Base-by-base conservation (phyloP, 2,113 vertebrate genomes). In the Hassar affinis region DNA sequence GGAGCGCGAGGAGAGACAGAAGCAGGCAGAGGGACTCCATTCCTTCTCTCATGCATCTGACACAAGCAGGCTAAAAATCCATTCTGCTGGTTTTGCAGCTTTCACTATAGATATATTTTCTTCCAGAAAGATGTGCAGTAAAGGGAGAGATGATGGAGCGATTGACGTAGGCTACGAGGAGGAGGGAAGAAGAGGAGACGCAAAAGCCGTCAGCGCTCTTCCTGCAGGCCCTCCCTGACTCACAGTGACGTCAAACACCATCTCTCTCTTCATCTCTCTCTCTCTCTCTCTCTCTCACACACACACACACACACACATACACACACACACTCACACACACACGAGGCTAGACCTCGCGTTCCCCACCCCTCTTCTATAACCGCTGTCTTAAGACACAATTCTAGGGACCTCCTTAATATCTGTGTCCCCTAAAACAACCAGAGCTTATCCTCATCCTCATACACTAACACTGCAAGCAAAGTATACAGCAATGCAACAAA, bases 1-100 rank as follows among this genome's bases (percentile, higher is more conserved):
- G 84, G 81, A 90, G 84, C 45, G 79, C 90, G 79, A 89, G 85
- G 69, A 89, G 71, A 83, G 79, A 52, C 83, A 88, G 86, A 74
- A 87, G 79, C 57, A 86, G 83, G 79, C 71, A 64, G n/a, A 61
- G 22, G 69, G 81, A 84, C 76, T 88, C 88, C 94, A 95, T 95
- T 86, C 89, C 83, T 88, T 9, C 64, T 71, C 15, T 84, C 64
- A 81, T 30, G 69, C 72, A 81, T 66, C 79, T 78, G 3, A 78
- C 79, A 80, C 7, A 42, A 42, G 25, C 35, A 12, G 38, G 54
- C 51, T 89, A 92, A 80, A 85, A 85, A 82, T 85, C 86, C 92
- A 92, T 90, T 49, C 74, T 62, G 51, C 27, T 17, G 68, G 1
- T 62, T 57, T 33, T 25, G 49, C 68, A 42, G 38, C 2, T 42